Conservation (phyloP, 2,113 vertebrate genomes). For the Glaucidium brasilianum region DNA sequence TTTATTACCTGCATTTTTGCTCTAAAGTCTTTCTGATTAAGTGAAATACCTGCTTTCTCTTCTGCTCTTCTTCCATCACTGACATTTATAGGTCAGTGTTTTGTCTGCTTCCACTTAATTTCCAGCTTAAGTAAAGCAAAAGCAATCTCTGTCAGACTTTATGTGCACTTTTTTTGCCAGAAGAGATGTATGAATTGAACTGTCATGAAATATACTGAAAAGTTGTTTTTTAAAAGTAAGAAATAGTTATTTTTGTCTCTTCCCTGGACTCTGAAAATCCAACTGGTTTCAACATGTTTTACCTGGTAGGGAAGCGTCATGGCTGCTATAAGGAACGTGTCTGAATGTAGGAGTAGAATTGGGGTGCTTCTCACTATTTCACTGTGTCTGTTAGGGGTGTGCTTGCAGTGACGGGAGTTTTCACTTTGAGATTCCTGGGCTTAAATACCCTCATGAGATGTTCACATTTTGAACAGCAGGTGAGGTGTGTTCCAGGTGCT, state of each 20-base stretch:
- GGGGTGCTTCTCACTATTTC: not conserved
- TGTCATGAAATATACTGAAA: not conserved
- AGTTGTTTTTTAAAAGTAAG: not conserved
- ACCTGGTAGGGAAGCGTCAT: not conserved
- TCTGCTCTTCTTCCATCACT: not conserved
- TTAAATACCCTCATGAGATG: not conserved
- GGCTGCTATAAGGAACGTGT: not conserved
- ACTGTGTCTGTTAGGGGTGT: not conserved
- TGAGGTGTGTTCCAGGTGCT: not conserved
- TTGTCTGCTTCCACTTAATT: not conserved
- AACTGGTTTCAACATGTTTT: not conserved
- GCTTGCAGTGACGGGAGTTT: not conserved
- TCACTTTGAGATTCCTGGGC: not conserved
- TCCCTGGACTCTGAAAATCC: not conserved
- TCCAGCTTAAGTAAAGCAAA: not conserved
- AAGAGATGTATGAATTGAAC: not conserved
- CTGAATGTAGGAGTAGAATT: not conserved
- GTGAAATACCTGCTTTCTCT: not conserved
- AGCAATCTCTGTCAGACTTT: not conserved
- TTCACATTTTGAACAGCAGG: not conserved
- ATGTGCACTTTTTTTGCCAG: not conserved
- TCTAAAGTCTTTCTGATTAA: not conserved
- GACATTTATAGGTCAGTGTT: conserved; percentile 8
- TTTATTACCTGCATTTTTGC: not conserved
- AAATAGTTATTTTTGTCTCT: not conserved